Evolutionary conservation across 2,113 vertebrate genomes (phyloP).

Genomic region (Syngnathus floridae): DNA sequence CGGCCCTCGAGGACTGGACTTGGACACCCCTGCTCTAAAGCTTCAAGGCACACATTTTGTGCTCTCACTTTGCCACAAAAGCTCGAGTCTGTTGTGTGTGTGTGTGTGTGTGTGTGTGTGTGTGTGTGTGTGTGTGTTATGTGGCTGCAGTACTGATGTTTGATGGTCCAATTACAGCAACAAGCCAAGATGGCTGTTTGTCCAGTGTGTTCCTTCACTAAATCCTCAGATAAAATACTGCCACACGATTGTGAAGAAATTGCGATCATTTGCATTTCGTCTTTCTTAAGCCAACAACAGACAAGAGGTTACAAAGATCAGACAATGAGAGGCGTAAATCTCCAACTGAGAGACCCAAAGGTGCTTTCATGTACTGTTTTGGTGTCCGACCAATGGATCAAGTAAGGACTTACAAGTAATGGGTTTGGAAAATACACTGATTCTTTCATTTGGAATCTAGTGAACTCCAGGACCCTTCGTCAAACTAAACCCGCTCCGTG

Average conservation of each 20-base stretch:
- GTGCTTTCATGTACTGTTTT: constrained; percentile 13
- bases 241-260: constrained; percentile 12
- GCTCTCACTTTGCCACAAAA: constrained; percentile 18
- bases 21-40: constrained; percentile 1
- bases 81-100: neutral
- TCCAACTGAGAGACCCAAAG: constrained; percentile 10
- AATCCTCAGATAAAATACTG: constrained; percentile 28
- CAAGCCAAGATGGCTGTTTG: constrained; percentile 30
- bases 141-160: constrained; percentile 20
- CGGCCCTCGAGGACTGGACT: too few species aligned
- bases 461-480: constrained; percentile 42
- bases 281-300: constrained; percentile 16
- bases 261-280: constrained; percentile 23
- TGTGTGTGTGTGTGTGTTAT: constrained; percentile 27
- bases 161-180: constrained; percentile 42
- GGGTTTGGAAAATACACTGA: constrained; percentile 22
- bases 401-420: constrained; percentile 18
- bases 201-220: constrained; percentile 17
- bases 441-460: constrained; percentile 15
- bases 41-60: constrained; percentile 17
- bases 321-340: constrained; percentile 13
- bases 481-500: constrained; percentile 31
- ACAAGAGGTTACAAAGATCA: constrained; percentile 22
- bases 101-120: constrained; percentile 25
- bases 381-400: constrained; percentile 2